A percentile compares a stretch with the other conserved stretches of the same genome.
Evolutionary conservation across 1,140 invertebrate species (phyloP).

Genomic region (Centruroides vittatus): DNA sequence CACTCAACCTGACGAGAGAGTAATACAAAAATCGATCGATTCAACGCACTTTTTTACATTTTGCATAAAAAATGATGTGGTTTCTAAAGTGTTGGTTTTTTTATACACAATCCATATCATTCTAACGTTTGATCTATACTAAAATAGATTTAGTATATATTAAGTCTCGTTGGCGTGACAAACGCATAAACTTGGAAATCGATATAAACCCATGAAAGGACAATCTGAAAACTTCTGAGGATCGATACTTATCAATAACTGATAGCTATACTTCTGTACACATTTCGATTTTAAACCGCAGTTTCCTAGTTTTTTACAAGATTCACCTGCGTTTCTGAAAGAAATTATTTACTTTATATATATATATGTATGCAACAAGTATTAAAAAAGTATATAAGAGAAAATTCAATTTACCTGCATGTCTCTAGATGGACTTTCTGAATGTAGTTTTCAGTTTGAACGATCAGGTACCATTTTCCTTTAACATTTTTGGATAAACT

Average conservation of each 20-base stretch:
- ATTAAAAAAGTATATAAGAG: too few species aligned
- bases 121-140: too few species aligned
- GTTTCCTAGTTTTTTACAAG: slow-evolving; percentile 17
- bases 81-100: too few species aligned
- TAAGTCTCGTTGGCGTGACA: slow-evolving; percentile 16
- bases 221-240: slow-evolving; percentile 16
- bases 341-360: too few species aligned
- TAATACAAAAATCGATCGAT: too few species aligned
- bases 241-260: slow-evolving; percentile 20
- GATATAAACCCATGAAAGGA: slow-evolving; percentile 20
- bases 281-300: slow-evolving; percentile 20
- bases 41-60: too few species aligned
- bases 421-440: slow-evolving; percentile 13
- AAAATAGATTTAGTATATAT: too few species aligned
- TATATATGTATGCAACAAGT: too few species aligned
- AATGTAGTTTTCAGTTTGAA: slow-evolving; percentile 13
- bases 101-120: too few species aligned
- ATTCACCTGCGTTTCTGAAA: slow-evolving; percentile 15
- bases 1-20: too few species aligned
- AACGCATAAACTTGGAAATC: slow-evolving; percentile 21
- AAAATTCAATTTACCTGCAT: slow-evolving; percentile 8
- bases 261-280: slow-evolving; percentile 21
- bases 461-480: slow-evolving; percentile 16
- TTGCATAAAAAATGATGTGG: too few species aligned
- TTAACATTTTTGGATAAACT: slow-evolving; percentile 15